These are phyloP conservation scores for Oopsacas minuta DNA, from an alignment of 37 sponge, comb jelly and placozoan species.

Conservation along the genomic window DNA sequence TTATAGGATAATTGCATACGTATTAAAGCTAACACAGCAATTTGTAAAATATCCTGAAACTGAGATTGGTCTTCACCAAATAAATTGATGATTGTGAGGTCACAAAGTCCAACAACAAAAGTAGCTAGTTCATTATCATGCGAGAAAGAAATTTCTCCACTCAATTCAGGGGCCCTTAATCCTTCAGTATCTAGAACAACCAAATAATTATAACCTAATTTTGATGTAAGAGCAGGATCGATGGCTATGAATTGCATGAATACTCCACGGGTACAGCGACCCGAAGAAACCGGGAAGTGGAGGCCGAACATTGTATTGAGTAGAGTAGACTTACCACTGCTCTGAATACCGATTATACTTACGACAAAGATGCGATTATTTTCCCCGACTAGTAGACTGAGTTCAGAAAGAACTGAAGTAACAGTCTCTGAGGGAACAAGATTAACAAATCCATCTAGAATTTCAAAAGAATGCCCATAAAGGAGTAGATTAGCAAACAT, in stretches of 20 bases:
- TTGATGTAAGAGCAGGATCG: background rate
- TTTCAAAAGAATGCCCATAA: background rate
- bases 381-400: background rate
- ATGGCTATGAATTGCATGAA: slow-evolving; percentile 18
- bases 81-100: slow-evolving; percentile 18
- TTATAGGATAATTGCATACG: background rate
- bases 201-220: background rate
- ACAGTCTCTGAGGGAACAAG: background rate
- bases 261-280: slow-evolving; percentile 14
- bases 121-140: slow-evolving; percentile 23
- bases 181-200: slow-evolving; percentile 20
- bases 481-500: slow-evolving; percentile 3
- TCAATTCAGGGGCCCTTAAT: slow-evolving; percentile 20
- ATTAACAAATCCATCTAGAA: slow-evolving; percentile 1
- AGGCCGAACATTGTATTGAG: slow-evolving; percentile 23
- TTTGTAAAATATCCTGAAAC: slow-evolving; percentile 19
- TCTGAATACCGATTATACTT: slow-evolving; percentile 15
- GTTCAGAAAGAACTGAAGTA: background rate
- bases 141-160: background rate
- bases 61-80: slow-evolving; percentile 17
- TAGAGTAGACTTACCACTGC: slow-evolving; percentile 22
- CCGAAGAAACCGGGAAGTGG: slow-evolving; percentile 7
- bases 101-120: slow-evolving; percentile 11
- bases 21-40: background rate
- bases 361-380: slow-evolving; percentile 13